phyloP scores from a whole-genome alignment of 2,797 vertebrate species.

The Rhinatrema bivittatum region DNA sequence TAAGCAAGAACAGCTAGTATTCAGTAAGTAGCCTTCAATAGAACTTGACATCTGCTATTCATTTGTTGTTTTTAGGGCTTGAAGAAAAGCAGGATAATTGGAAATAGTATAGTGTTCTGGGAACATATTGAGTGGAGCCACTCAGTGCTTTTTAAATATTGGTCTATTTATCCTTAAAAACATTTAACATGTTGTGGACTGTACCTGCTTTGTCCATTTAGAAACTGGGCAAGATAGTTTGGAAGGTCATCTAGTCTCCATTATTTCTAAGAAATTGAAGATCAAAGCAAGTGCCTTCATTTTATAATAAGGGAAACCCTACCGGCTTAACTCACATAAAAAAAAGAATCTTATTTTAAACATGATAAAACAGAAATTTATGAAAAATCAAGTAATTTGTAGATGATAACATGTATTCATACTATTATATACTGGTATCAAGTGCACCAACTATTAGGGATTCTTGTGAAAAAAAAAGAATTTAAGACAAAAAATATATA shows the following conservation, averaged over 20 bases:
- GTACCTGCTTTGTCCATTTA: conserved; percentile 44
- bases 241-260: conserved; percentile 26
- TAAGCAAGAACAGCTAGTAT: conserved; percentile 45
- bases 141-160: conserved; percentile 40
- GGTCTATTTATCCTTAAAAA: conserved; percentile 38
- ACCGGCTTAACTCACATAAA: too few relatives aligned
- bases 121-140: conserved; percentile 49
- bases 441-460: too few relatives aligned
- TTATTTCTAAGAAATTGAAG: conserved; percentile 28
- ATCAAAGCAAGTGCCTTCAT: conserved; percentile 33
- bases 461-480: too few relatives aligned
- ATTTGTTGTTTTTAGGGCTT: conserved; percentile 53
- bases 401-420: too few relatives aligned
- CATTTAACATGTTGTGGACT: conserved; percentile 28
- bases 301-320: too few relatives aligned
- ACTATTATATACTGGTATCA: too few relatives aligned
- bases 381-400: too few relatives aligned
- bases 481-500: too few relatives aligned
- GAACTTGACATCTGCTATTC: conserved; percentile 58
- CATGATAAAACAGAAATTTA: too few relatives aligned
- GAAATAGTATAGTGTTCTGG: conserved; percentile 51
- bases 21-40: conserved; percentile 47
- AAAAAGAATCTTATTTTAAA: too few relatives aligned
- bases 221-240: conserved; percentile 26
- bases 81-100: conserved; percentile 52